Base-by-base conservation (phyloP, 1,140 invertebrate species). In the Lerema accius region DNA sequence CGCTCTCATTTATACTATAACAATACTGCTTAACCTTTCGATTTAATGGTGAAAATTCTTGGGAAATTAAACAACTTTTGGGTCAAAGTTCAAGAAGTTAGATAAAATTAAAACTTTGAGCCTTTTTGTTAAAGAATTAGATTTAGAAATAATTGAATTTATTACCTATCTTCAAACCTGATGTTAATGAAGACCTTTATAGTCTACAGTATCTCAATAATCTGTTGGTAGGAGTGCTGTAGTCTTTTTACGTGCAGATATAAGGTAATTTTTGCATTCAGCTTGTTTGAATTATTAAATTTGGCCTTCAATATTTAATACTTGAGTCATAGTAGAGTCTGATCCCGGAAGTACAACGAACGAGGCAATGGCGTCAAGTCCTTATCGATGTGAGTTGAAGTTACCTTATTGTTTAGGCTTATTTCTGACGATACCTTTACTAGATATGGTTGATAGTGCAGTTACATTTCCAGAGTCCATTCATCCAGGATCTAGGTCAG, bases 71-170 rank as follows among this genome's bases (percentile, higher is more conserved):
- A 23, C 7, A 46, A 46, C 7, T 16, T 46, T 11, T 19, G 17
- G 43, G 7, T n/a, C 17, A 23, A 46, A 46, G 17, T 46, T 46
- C 0, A 46, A 19, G 6, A 46, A 46, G 43, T 43, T 43, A 43
- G 3, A n/a, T 46, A 23, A 46, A 46, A 46, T 46, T n/a, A 19
- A 16, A 19, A 23, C 16, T 46, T 46, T 2, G 1, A n/a, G 7
- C 28, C 43, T 17, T 23, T 46, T 46, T 46, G 16, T n/a, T 16
- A 17, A 16, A 16, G 16, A 46, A 46, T 23, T n/a, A 23, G 17
- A 19, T 46, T 23, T 5, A 3, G 19, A 23, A 23, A 23, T 23
- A 23, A 23, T 23, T 23, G 5, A 23, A 5, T 23, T 23, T 23
- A 23, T 15, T 23, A 46, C 43, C 16, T 15, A 46, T 46, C 23